Percentiles rank a stretch among this genome's conserved stretches.
phyloP scores from a whole-genome alignment of 2,797 vertebrate species.

The Aplochiton taeniatus region DNA sequence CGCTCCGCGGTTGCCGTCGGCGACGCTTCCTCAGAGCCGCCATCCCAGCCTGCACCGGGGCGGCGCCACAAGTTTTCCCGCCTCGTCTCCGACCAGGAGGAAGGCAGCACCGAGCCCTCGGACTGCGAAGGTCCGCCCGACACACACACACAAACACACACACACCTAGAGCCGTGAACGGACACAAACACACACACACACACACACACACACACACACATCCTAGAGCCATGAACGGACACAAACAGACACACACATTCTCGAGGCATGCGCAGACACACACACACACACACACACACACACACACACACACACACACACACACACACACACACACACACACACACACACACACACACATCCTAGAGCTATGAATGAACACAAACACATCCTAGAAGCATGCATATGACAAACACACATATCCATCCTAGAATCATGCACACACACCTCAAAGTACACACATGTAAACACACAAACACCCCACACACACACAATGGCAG shows the following conservation, averaged over 20 bases:
- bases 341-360: background rate
- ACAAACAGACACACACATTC: background rate
- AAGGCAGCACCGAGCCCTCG: conserved; percentile 75
- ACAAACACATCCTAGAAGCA: background rate
- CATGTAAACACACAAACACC: too few species aligned
- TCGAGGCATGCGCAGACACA: background rate
- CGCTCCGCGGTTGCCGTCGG: conserved; percentile 33
- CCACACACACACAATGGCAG: too few species aligned
- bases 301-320: background rate
- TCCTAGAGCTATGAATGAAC: background rate
- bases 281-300: conserved; percentile 1
- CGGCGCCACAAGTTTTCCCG: conserved; percentile 65
- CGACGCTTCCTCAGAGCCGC: conserved; percentile 46
- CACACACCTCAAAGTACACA: too few species aligned
- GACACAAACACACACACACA: conserved; percentile 6
- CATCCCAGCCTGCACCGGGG: conserved; percentile 40
- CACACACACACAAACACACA: background rate
- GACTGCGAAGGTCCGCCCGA: conserved; percentile 75
- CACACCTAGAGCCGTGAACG: too few species aligned
- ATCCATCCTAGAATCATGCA: too few species aligned
- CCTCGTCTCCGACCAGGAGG: conserved; percentile 72
- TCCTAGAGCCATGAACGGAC: too few species aligned
- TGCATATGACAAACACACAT: too few species aligned
- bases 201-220: conserved; percentile 3
- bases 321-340: conserved; percentile 14